Conservation (phyloP, 1,140 invertebrate genomes). For the Drosophila jambulina region DNA sequence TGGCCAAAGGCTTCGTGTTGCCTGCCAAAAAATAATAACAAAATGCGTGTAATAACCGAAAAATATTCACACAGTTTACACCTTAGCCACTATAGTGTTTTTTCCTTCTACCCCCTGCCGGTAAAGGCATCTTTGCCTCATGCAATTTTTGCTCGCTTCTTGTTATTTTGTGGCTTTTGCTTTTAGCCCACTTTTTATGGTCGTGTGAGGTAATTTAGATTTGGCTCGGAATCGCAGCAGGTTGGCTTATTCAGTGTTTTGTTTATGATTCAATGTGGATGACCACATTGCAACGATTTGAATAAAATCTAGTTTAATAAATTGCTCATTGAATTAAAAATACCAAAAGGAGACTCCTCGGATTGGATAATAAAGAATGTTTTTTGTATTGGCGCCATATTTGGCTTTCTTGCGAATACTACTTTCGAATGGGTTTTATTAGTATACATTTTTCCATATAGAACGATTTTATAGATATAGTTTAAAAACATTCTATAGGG, state of each 20-base stretch:
- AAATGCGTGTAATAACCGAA: slow-evolving; percentile 77
- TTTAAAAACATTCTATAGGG: neutral
- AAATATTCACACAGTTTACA: slow-evolving; percentile 79
- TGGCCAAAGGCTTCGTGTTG: slow-evolving; percentile 61
- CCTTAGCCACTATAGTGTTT: slow-evolving; percentile 29
- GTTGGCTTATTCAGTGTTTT: slow-evolving; percentile 24
- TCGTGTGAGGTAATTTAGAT: slow-evolving; percentile 43
- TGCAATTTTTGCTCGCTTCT: slow-evolving; percentile 37
- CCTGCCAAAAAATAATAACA: slow-evolving; percentile 67
- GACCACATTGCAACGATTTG: slow-evolving; percentile 9
- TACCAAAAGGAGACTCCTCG: neutral
- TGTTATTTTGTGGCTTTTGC: slow-evolving; percentile 57
- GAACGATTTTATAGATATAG: neutral
- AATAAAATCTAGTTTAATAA: slow-evolving; percentile 25
- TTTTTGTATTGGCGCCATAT: slow-evolving; percentile 1
- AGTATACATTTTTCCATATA: neutral
- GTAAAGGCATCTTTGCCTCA: slow-evolving; percentile 25
- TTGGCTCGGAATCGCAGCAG: slow-evolving; percentile 11
- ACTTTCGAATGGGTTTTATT: slow-evolving; percentile 4
- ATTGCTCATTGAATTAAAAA: slow-evolving; percentile 12
- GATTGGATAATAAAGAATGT: neutral
- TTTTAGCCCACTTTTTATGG: slow-evolving; percentile 74
- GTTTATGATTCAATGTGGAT: slow-evolving; percentile 15
- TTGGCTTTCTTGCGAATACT: neutral
- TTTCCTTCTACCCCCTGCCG: slow-evolving; percentile 16